Evolutionary conservation across 2,113 vertebrate genomes (phyloP), one percentile per base, ranked within the genome.

Genomic region (Neodon shergylaensis): DNA sequence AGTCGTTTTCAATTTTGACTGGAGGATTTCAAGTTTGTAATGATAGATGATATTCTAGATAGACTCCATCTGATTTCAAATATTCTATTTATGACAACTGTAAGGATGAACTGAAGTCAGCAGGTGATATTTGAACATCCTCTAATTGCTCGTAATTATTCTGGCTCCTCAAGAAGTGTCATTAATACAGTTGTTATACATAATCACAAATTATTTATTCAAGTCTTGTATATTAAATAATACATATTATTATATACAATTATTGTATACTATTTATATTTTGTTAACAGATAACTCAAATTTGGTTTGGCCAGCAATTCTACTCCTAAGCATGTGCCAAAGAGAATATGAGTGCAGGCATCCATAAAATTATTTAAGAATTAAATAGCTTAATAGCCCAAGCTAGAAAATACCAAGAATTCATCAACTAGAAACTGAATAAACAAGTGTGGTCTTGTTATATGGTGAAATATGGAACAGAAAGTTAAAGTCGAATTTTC

Each of bases 1-100:
- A 63, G 16, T 81, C 19, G 16, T 97, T 92, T 97, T 97, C 92
- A 95, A 95, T 96, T 87, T 95, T 96, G 58, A 95, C 94, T 98
- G 97, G 83, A 94, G 0, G 54, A 83, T 90, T 97, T 91, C 93
- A 77, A 33, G 52, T 72, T 96, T 96, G 66, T 47, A 88, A 95
- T 88, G 42, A 44, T 61, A 63, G 31, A 92, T 96, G 95, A 97
- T 98, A 3, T 58, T 91, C 47, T 83, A 70, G 42, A 74, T 85
- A 91, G 88, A 93, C n/a, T 94, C 85, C 76, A 68, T 21, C 88
- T 92, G 94, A 74, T 26, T 81, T 94, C 79, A 31, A 82, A 42
- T 88, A 88, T 93, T 91, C 93, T 94, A 87, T 84, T 93, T 81
- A 42, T 47, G 19, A 66, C 77, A 79, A 61, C 7, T 54, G 0